A percentile compares a stretch with the other conserved stretches of the same genome.
Evolutionary conservation across 2,797 vertebrate genomes (phyloP).

Genomic region (Pampus argenteus): DNA sequence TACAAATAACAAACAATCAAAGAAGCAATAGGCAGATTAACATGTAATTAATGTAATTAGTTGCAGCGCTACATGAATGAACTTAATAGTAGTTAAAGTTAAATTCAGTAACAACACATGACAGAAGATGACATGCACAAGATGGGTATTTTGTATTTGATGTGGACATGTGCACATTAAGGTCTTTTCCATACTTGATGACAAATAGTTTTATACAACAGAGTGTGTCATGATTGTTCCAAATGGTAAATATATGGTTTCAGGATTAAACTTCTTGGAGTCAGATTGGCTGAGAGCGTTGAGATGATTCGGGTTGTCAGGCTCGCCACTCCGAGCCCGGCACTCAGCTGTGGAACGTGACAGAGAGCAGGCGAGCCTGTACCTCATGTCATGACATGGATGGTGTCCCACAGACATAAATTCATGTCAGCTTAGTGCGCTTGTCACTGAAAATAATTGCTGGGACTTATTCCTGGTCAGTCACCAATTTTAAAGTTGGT

Average conservation of each 20-base stretch:
- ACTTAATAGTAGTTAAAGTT: neutral
- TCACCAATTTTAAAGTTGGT: neutral
- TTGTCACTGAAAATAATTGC: constrained; percentile 9
- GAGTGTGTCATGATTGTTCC: no score
- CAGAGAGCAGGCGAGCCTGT: constrained; percentile 36
- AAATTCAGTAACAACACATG: neutral
- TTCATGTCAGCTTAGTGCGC: constrained; percentile 12
- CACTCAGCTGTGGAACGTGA: constrained; percentile 58
- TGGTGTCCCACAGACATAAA: constrained; percentile 47
- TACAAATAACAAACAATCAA: neutral
- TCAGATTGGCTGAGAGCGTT: constrained; percentile 3
- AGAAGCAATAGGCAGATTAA: neutral
- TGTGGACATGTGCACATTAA: neutral
- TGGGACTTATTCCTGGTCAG: neutral
- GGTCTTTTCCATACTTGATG: no score
- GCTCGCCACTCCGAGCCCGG: constrained; percentile 1
- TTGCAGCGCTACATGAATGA: neutral
- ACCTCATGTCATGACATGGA: constrained; percentile 27
- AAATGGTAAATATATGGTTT: constrained; percentile 10
- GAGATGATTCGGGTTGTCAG: constrained; percentile 6
- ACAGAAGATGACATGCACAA: neutral
- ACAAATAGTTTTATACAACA: no score
- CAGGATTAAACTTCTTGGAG: neutral
- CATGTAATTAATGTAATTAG: neutral
- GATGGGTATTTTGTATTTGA: neutral